Percentiles rank a stretch among this genome's conserved stretches.
phyloP scores from a whole-genome alignment of 2,888 invertebrate genomes.

The Sphaerophoria rueppellii region DNA sequence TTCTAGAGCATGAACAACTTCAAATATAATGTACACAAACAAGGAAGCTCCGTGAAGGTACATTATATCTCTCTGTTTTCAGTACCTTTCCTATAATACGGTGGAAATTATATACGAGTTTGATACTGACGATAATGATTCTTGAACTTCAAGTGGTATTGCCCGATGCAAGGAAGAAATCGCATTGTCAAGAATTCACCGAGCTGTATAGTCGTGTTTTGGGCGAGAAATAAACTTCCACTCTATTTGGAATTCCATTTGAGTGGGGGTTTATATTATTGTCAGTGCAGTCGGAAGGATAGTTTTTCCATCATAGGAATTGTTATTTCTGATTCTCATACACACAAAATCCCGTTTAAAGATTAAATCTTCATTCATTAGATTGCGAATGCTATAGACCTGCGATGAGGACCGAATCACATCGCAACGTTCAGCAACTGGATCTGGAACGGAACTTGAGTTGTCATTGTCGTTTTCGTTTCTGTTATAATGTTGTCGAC shows the following conservation, averaged over 20 bases:
- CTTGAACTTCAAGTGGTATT: conserved; percentile 57
- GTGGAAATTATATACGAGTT: background rate
- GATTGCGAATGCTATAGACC: background rate
- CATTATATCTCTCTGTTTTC: conserved; percentile 11
- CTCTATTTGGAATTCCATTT: background rate
- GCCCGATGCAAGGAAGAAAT: conserved; percentile 49
- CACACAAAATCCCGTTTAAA: conserved; percentile 16
- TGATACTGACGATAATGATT: conserved; percentile 59
- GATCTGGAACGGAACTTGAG: background rate
- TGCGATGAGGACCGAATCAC: conserved; percentile 10
- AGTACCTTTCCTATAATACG: conserved; percentile 34
- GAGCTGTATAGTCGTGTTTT: background rate
- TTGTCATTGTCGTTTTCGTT: conserved; percentile 7
- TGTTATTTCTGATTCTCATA: conserved; percentile 43
- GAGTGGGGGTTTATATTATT: conserved; percentile 38
- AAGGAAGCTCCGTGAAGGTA: conserved; percentile 24
- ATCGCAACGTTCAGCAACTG: background rate
- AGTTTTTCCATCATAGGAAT: conserved; percentile 24
- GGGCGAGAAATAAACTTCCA: background rate
- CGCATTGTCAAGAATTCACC: background rate
- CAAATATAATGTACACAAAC: conserved; percentile 1
- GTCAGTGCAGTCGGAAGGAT: background rate
- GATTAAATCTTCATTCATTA: conserved; percentile 31
- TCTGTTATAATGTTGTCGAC: conserved; percentile 17
- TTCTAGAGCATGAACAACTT: conserved; percentile 7